Conservation (phyloP, 23 tunicate species). For the Halocynthia roretzi region DNA sequence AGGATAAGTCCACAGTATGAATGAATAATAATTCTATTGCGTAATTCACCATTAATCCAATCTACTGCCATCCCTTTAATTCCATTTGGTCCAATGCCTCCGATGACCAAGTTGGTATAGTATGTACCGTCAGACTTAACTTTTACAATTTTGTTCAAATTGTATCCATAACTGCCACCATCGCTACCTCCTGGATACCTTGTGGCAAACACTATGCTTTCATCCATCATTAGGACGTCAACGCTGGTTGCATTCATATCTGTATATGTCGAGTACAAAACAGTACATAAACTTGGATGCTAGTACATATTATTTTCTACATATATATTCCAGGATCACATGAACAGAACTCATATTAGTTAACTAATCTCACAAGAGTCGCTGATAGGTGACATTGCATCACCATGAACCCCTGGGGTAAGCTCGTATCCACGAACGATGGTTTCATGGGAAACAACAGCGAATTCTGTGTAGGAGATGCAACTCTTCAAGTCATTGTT, state of each 20-base stretch:
- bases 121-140: conserved; percentile 12
- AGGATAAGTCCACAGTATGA: not conserved
- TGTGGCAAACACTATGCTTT: conserved; percentile 12
- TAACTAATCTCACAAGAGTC: conserved; percentile 32
- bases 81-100: conserved; percentile 59
- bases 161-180: conserved; percentile 5
- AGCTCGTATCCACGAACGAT: conserved; percentile 48
- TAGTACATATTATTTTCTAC: too few relatives aligned
- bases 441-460: conserved; percentile 36
- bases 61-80: conserved; percentile 55
- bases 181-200: conserved; percentile 45
- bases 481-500: conserved; percentile 43
- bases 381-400: conserved; percentile 56
- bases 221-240: conserved; percentile 26
- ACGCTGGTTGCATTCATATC: conserved; percentile 38
- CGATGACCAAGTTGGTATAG: not conserved
- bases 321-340: not conserved
- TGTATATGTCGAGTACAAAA: conserved; percentile 1
- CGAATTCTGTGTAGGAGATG: conserved; percentile 34
- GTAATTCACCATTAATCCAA: conserved; percentile 58
- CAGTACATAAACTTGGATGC: not conserved
- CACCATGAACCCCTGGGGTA: conserved; percentile 35
- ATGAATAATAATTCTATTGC: not conserved
- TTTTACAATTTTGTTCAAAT: conserved; percentile 10
- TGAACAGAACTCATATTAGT: not conserved